Conservation (phyloP, 2,113 vertebrate genomes). For the Notarius quadriscutis region DNA sequence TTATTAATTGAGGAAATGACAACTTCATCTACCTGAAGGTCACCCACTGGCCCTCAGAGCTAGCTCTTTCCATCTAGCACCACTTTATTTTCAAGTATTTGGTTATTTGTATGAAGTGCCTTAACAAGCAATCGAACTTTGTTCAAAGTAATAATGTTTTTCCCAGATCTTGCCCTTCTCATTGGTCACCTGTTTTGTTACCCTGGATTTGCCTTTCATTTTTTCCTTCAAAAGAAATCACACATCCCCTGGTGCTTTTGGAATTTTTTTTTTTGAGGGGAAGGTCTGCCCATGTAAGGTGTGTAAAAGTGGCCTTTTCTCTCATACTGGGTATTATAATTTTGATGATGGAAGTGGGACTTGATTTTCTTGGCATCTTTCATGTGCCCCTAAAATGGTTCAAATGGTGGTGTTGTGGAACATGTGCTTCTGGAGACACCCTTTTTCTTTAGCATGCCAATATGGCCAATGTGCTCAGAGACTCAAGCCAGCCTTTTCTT, state of each 20-base stretch:
- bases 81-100: constrained; percentile 74
- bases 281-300: constrained; percentile 24
- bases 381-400: constrained; percentile 50
- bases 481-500: constrained; percentile 58
- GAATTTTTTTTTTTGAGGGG: neutral
- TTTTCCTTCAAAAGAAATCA: constrained; percentile 22
- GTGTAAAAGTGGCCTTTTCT: constrained; percentile 11
- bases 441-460: constrained; percentile 69
- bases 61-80: constrained; percentile 60
- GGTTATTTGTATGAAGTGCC: constrained; percentile 99
- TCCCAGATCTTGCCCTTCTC: constrained; percentile 59
- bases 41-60: constrained; percentile 51
- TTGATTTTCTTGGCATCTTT: constrained; percentile 37
- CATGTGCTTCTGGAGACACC: constrained; percentile 76
- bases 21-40: constrained; percentile 29
- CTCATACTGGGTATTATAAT: constrained; percentile 28
- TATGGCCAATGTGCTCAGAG: constrained; percentile 66
- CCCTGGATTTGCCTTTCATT: constrained; percentile 47
- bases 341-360: constrained; percentile 22
- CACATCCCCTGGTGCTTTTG: constrained; percentile 17
- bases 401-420: constrained; percentile 58
- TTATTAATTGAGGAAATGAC: constrained; percentile 51
- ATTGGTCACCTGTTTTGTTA: constrained; percentile 7
- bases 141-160: constrained; percentile 84
- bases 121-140: constrained; percentile 93